These are phyloP conservation scores for Eumaeus atala DNA, from an alignment of 1,140 invertebrate species.

Conservation along the genomic window DNA sequence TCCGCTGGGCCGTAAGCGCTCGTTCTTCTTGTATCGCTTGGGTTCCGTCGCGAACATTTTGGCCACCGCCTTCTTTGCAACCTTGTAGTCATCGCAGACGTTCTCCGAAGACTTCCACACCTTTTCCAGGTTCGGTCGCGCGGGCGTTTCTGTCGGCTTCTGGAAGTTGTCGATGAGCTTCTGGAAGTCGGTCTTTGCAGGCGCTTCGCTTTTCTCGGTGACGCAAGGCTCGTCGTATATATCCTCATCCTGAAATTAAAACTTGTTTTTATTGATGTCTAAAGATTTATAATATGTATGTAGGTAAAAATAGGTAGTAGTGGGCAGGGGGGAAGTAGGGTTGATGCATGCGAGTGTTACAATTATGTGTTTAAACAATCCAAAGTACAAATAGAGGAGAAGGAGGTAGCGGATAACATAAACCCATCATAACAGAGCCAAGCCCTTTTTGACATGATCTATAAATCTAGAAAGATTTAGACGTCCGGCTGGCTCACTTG, in stretches of 20 bases:
- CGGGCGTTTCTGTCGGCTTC: conserved; percentile 20
- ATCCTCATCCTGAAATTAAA: conserved; percentile 48
- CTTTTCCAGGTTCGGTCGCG: conserved; percentile 6
- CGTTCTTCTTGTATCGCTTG: conserved; percentile 35
- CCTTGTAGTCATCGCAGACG: conserved; percentile 33
- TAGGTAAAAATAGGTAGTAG: no score
- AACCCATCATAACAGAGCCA: no score
- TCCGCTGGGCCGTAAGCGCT: background rate
- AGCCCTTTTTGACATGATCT: no score
- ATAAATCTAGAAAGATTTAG: no score
- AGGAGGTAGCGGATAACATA: no score
- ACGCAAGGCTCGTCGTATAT: conserved; percentile 63
- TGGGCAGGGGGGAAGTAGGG: no score
- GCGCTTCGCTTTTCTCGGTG: conserved; percentile 25
- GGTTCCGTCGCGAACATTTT: conserved; percentile 44
- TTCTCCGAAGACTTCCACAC: conserved; percentile 50
- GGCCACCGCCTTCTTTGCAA: conserved; percentile 28
- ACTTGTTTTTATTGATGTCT: background rate
- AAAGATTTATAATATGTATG: no score
- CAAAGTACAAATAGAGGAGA: no score
- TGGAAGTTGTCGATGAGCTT: conserved; percentile 50
- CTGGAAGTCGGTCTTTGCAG: conserved; percentile 40
- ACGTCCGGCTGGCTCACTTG: no score
- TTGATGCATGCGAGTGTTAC: no score
- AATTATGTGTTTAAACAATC: no score